Evolutionary conservation across 2,113 vertebrate species (phyloP).

Genomic region (Paratilapia polleni): DNA sequence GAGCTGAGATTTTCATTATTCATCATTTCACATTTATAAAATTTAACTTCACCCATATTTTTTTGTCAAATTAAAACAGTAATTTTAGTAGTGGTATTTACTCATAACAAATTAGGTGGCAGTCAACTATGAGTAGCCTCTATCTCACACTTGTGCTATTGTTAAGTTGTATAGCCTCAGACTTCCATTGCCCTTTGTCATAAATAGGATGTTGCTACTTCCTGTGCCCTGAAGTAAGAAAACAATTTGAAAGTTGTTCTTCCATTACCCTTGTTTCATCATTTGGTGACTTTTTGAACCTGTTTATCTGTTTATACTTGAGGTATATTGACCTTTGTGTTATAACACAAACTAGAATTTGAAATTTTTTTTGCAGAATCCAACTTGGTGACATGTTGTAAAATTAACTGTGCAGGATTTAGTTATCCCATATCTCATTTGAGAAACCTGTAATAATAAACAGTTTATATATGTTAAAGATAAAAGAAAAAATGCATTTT

Average conservation of each 20-base stretch:
- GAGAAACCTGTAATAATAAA: not conserved
- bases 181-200: not conserved
- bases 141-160: not conserved
- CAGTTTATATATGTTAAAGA: not conserved
- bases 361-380: not conserved
- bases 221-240: not conserved
- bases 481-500: too few species aligned
- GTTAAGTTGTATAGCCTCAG: not conserved
- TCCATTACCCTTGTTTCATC: not conserved
- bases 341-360: not conserved
- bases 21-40: not conserved
- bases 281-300: not conserved
- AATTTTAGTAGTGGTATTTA: not conserved
- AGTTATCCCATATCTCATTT: not conserved
- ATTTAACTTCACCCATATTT: not conserved
- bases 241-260: not conserved
- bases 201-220: not conserved
- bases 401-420: not conserved
- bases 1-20: not conserved
- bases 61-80: not conserved
- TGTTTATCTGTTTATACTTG: not conserved
- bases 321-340: not conserved
- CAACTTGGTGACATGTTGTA: not conserved
- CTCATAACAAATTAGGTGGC: not conserved
- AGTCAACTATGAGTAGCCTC: not conserved